Evolutionary conservation across 2,797 vertebrate species (phyloP).

Genomic region (Anguilla anguilla): DNA sequence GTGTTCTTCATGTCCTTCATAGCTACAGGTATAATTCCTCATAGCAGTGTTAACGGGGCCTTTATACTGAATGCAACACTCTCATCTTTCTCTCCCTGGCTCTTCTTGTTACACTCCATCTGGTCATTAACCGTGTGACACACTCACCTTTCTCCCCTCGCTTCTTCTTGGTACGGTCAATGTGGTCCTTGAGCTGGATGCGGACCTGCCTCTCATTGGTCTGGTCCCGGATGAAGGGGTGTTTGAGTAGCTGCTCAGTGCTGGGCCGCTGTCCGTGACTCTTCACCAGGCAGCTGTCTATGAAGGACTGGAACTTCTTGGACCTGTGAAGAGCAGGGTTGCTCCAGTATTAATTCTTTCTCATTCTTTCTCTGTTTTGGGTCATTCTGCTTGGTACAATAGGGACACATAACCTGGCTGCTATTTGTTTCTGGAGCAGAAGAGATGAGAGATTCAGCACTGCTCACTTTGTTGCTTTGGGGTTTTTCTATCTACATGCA

Average conservation of each 20-base stretch:
- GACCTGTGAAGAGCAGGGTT: conserved; percentile 76
- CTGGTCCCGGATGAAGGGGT: conserved; percentile 93
- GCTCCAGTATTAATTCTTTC: too few species aligned
- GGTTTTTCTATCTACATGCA: background rate
- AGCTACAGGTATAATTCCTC: too few species aligned
- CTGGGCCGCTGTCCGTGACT: conserved; percentile 93
- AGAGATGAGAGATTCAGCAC: background rate
- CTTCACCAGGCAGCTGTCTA: conserved; percentile 96
- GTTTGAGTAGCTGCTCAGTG: conserved; percentile 95
- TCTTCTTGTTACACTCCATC: background rate
- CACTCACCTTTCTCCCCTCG: conserved; percentile 88
- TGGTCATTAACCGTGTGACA: background rate
- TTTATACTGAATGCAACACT: background rate
- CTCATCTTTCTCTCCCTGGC: conserved; percentile 59
- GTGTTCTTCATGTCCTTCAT: too few species aligned
- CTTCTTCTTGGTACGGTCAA: conserved; percentile 96
- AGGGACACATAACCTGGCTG: background rate
- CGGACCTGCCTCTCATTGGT: conserved; percentile 94
- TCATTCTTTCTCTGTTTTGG: background rate
- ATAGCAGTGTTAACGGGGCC: too few species aligned
- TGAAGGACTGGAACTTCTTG: conserved; percentile 98
- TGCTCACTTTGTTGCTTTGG: background rate
- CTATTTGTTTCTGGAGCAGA: background rate
- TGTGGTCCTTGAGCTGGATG: conserved; percentile 98
- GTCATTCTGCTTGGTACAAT: background rate